phyloP scores from a whole-genome alignment of 2,113 vertebrate species.

The Electrona antarctica region DNA sequence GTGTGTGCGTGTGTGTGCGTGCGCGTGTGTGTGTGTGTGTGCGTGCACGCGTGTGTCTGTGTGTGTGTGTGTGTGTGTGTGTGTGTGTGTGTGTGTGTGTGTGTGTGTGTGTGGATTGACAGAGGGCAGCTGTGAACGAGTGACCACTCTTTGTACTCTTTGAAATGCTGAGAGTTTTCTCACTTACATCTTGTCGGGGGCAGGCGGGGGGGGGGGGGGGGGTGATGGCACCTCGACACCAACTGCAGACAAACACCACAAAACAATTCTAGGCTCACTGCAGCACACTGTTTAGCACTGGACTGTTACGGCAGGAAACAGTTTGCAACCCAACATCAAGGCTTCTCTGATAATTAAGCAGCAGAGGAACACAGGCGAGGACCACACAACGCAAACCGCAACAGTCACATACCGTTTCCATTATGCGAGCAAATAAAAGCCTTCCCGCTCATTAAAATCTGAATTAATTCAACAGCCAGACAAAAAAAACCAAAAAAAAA shows the following conservation, averaged over 20 bases:
- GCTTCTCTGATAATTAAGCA: conserved; percentile 5
- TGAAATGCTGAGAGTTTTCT: conserved; percentile 53
- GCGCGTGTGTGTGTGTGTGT: no score
- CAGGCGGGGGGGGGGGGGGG: conserved; percentile 30
- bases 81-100: conserved; percentile 11
- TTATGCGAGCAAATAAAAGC: conserved; percentile 37
- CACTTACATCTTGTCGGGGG: conserved; percentile 39
- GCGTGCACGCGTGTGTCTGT: conserved; percentile 46
- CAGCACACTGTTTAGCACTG: conserved; percentile 26
- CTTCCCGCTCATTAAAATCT: conserved; percentile 1
- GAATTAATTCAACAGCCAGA: background rate
- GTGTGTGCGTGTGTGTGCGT: background rate
- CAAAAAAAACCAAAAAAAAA: background rate
- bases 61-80: conserved; percentile 39
- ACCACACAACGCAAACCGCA: conserved; percentile 40
- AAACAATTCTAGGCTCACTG: conserved; percentile 3
- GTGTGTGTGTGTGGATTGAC: background rate
- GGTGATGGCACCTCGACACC: background rate
- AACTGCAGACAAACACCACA: conserved; percentile 8
- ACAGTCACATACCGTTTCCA: conserved; percentile 34
- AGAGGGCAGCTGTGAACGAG: conserved; percentile 57
- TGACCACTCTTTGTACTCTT: conserved; percentile 57
- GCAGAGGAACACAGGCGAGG: background rate
- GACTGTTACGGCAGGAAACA: conserved; percentile 5
- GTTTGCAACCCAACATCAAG: conserved; percentile 39